phyloP scores from a whole-genome alignment of 2,888 invertebrate species.

The Agrilus mali region DNA sequence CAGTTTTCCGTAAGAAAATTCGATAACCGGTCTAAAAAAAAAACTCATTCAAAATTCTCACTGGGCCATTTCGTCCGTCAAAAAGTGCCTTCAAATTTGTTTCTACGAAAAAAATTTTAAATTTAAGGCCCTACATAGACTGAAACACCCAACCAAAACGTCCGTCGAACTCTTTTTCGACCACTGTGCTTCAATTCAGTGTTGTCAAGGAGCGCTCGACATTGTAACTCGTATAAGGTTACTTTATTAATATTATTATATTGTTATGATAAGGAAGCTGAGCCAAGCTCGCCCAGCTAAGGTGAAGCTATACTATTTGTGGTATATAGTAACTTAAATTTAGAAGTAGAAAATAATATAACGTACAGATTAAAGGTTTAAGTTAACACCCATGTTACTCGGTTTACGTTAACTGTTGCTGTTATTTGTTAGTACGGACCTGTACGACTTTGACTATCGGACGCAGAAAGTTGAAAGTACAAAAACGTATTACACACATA shows the following conservation, averaged over 20 bases:
- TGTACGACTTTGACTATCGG: not conserved
- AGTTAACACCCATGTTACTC: conserved; percentile 34
- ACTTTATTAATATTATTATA: conserved; percentile 37
- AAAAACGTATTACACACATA: too few relatives aligned
- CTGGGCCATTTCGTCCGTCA: conserved; percentile 90
- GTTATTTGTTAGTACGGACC: conserved; percentile 30
- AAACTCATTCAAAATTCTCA: conserved; percentile 54
- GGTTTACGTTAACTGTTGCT: conserved; percentile 36
- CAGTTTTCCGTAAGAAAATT: conserved; percentile 15
- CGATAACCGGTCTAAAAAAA: conserved; percentile 22
- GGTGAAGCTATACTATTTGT: conserved; percentile 34
- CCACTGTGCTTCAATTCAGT: conserved; percentile 28
- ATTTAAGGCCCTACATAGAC: conserved; percentile 82
- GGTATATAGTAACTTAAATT: conserved; percentile 39
- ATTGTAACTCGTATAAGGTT: conserved; percentile 34
- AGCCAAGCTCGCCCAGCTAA: conserved; percentile 21
- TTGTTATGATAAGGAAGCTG: conserved; percentile 37
- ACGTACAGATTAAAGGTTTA: conserved; percentile 38
- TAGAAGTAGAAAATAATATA: conserved; percentile 35
- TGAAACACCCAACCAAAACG: conserved; percentile 54
- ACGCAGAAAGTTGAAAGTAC: too few relatives aligned
- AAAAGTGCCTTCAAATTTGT: conserved; percentile 92
- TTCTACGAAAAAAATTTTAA: conserved; percentile 73
- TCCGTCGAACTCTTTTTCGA: conserved; percentile 29
- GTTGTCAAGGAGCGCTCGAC: conserved; percentile 39